Percentiles rank a stretch among this genome's conserved stretches.
phyloP scores from a whole-genome alignment of 2,797 vertebrate genomes.

The Gadopsis marmoratus region DNA sequence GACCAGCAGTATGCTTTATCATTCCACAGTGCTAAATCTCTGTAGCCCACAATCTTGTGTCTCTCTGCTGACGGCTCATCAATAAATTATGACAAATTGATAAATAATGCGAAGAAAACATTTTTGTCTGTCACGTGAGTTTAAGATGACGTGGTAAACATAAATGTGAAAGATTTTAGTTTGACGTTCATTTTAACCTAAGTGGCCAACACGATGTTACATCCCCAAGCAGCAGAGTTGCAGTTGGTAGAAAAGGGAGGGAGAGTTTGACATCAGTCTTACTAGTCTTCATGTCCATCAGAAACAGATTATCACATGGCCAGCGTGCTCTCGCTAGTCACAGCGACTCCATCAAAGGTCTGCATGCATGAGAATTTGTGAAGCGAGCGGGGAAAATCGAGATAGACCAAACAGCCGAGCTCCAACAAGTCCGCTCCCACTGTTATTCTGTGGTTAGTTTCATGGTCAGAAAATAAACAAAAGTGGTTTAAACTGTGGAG shows the following conservation, averaged over 20 bases:
- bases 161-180: background rate
- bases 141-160: background rate
- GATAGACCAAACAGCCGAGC: slow-evolving; percentile 86
- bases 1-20: slow-evolving; percentile 70
- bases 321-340: slow-evolving; percentile 61
- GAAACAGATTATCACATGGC: slow-evolving; percentile 82
- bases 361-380: slow-evolving; percentile 84
- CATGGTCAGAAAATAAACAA: slow-evolving; percentile 89
- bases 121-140: background rate
- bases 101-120: slow-evolving; percentile 35
- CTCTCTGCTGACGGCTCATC: slow-evolving; percentile 43
- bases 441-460: slow-evolving; percentile 87
- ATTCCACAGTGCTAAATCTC: slow-evolving; percentile 79
- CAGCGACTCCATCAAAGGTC: slow-evolving; percentile 81
- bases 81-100: slow-evolving; percentile 56
- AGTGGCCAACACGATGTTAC: background rate
- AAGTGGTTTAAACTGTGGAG: slow-evolving; percentile 82
- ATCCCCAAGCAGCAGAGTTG: slow-evolving; percentile 6
- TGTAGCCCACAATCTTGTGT: slow-evolving; percentile 23
- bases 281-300: slow-evolving; percentile 77
- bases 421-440: slow-evolving; percentile 81
- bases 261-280: slow-evolving; percentile 47
- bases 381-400: slow-evolving; percentile 81
- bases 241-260: slow-evolving; percentile 17
- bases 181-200: slow-evolving; percentile 9